Base-by-base conservation (phyloP, 2,888 invertebrate genomes). In the Plebejus anna region DNA sequence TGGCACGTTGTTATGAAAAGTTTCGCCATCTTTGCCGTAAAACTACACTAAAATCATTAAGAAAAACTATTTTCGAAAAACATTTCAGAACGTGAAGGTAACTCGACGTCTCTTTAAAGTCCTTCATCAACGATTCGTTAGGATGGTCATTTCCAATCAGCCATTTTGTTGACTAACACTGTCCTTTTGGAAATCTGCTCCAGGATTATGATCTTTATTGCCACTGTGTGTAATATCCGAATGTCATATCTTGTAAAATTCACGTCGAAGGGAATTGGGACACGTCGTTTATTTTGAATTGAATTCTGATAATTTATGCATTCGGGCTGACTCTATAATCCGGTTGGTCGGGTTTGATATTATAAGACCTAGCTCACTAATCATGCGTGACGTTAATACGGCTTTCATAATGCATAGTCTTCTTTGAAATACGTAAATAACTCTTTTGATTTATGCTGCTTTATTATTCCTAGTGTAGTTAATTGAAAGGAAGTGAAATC, bases 341-440 rank as follows among this genome's bases (percentile, higher is more conserved):
- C 51, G 13, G 7, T 32, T 9, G 32, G 47, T 32, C 28, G 32
- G 11, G 72, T 47, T 16, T 32, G 51, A 72, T 72, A 47, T 72
- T 32, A 73, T 51, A 32, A 73, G 51, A 73, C 73, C 32, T 32
- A 55, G 73, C 66, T 73, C 73, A 73, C 73, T 73, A 73, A 51
- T 73, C 73, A 73, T 22, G 73, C 55, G 47, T 51, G 73, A 73
- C 73, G 32, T 73, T 73, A 55, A 73, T 73, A 51, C 73, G 73
- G 55, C 73, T 28, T 47, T 73, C 6, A 73, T 73, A 55, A 73
- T 51, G 55, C 73, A 73, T 73, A 55, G 73, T 55, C 47, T 73
- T 73, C 73, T 51, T 73, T 73, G 73, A 47, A 73, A 51, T 28
- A 73, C 73, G 47, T 73, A 73, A 73, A 73, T 73, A 73, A 73